Conservation (phyloP, 2,888 invertebrate genomes). For the Apamea sordens region DNA sequence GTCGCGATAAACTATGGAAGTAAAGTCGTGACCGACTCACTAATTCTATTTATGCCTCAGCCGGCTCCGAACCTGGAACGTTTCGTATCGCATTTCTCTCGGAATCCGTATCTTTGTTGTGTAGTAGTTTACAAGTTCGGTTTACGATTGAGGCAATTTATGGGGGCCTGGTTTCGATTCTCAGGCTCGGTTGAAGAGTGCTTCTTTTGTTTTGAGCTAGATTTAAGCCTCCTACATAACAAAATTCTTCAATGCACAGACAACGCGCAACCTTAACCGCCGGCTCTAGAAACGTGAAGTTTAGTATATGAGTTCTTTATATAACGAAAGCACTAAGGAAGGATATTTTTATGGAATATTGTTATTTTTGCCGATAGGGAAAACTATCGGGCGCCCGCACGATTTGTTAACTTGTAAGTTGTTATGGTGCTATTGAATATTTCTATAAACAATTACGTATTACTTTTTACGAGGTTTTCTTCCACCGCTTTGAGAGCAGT, state of each 20-base stretch:
- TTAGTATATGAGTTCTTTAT: no score
- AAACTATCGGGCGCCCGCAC: background rate
- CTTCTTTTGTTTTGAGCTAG: constrained; percentile 13
- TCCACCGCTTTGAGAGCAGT: no score
- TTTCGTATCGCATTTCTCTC: constrained; percentile 61
- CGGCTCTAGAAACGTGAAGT: background rate
- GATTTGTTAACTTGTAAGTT: background rate
- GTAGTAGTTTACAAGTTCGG: constrained; percentile 33
- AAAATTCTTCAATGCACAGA: background rate
- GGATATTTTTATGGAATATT: background rate
- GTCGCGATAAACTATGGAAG: constrained; percentile 55
- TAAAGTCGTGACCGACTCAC: constrained; percentile 65
- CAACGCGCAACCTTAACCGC: background rate
- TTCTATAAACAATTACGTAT: no score
- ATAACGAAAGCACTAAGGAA: background rate
- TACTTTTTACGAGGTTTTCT: no score
- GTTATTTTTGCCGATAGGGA: background rate
- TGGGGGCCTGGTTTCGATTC: constrained; percentile 7
- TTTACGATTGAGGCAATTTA: constrained; percentile 37
- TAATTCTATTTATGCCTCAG: constrained; percentile 64
- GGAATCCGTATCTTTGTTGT: constrained; percentile 38
- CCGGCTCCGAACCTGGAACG: constrained; percentile 48
- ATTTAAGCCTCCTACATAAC: background rate
- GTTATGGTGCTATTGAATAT: background rate
- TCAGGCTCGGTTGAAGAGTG: background rate